These are phyloP conservation scores for Falco cherrug DNA, from an alignment of 2,797 vertebrate genomes.

Conservation along the genomic window DNA sequence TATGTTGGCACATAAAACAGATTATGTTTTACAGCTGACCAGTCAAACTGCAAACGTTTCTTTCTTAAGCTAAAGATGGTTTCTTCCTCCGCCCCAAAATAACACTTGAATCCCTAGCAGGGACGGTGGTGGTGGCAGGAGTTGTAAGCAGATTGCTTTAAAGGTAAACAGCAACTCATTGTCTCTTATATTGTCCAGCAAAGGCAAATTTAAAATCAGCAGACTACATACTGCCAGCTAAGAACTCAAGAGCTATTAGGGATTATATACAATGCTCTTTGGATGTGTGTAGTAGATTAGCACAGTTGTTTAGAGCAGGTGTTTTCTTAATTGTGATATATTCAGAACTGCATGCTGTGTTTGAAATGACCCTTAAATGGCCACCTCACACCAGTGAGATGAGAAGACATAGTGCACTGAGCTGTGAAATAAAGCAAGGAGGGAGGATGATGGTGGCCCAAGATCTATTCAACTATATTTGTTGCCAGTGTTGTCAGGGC, in stretches of 20 bases:
- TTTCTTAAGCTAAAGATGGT: not conserved
- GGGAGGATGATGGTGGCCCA: not conserved
- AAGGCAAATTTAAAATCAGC: slow-evolving; percentile 10
- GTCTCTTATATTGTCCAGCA: not conserved
- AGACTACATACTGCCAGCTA: not conserved
- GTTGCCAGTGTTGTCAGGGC: not conserved
- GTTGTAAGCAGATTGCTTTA: not conserved
- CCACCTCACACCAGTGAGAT: slow-evolving; percentile 3
- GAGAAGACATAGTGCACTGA: not conserved
- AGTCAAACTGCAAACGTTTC: not conserved
- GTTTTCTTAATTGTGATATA: slow-evolving; percentile 46
- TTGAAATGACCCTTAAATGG: slow-evolving; percentile 41
- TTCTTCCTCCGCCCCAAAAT: not conserved
- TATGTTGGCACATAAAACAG: not conserved
- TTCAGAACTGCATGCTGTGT: not conserved
- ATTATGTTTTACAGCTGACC: not conserved
- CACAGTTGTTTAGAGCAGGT: slow-evolving; percentile 55
- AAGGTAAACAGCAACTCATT: not conserved
- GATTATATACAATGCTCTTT: not conserved
- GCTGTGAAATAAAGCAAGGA: slow-evolving; percentile 39
- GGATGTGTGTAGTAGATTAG: slow-evolving; percentile 24
- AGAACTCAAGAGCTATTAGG: slow-evolving; percentile 1
- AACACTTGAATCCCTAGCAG: not conserved
- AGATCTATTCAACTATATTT: not conserved
- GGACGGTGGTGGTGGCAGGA: not conserved